Evolutionary conservation across 1,140 invertebrate genomes (phyloP).

Genomic region (Camponotus pennsylvanicus): DNA sequence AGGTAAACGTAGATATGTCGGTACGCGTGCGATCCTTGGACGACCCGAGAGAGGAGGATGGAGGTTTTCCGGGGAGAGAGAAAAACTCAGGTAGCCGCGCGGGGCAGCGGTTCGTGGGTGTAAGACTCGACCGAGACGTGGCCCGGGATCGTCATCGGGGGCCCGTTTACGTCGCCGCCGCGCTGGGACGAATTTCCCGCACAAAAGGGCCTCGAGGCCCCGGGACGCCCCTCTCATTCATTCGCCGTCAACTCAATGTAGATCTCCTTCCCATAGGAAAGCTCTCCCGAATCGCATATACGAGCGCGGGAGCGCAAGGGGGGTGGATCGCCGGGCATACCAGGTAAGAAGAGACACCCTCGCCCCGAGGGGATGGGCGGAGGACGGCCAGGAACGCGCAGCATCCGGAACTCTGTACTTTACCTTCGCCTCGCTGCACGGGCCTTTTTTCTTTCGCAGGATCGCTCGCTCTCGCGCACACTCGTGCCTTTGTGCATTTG

Average conservation of each 20-base stretch:
- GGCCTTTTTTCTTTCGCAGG: slow-evolving; percentile 9
- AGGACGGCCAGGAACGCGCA: slow-evolving; percentile 70
- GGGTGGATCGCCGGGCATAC: background rate
- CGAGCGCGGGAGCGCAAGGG: background rate
- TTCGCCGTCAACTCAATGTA: slow-evolving; percentile 78
- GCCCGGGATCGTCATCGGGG: background rate
- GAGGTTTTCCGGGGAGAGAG: background rate
- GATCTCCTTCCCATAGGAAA: slow-evolving; percentile 82
- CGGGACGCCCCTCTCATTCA: slow-evolving; percentile 74
- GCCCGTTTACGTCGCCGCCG: slow-evolving; percentile 26
- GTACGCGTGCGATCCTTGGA: background rate
- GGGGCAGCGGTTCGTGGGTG: slow-evolving; percentile 24
- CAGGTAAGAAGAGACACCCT: slow-evolving; percentile 77
- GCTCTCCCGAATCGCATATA: slow-evolving; percentile 37
- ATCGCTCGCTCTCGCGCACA: background rate
- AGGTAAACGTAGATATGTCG: slow-evolving; percentile 39
- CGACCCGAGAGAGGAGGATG: background rate
- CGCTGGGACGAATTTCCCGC: slow-evolving; percentile 50
- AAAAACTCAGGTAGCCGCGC: slow-evolving; percentile 53
- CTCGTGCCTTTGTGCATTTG: slow-evolving; percentile 59
- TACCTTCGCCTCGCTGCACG: slow-evolving; percentile 66
- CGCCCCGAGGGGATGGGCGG: slow-evolving; percentile 60
- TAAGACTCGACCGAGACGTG: background rate
- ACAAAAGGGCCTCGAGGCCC: slow-evolving; percentile 76
- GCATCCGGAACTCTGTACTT: slow-evolving; percentile 85